Conservation (phyloP, 2,113 vertebrate species). For the Athene noctua region DNA sequence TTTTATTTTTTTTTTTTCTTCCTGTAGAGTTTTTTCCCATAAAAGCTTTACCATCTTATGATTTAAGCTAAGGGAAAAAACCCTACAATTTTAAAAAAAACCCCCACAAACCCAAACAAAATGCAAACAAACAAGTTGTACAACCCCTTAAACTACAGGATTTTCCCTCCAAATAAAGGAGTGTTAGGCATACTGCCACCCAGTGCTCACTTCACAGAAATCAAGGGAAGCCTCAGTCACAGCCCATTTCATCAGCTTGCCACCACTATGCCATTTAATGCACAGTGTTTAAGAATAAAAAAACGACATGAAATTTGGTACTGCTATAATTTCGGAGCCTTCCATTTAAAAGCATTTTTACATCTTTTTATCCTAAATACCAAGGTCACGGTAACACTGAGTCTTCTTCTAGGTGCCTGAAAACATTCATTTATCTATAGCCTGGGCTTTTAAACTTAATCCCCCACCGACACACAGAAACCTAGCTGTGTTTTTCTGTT, state of each 20-base stretch:
- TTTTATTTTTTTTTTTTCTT: background rate
- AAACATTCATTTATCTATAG: background rate
- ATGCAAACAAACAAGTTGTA: background rate
- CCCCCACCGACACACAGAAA: background rate
- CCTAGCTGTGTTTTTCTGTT: background rate
- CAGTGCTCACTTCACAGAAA: slow-evolving; percentile 16
- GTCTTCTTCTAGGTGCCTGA: background rate
- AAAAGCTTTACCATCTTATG: background rate
- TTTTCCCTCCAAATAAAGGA: background rate
- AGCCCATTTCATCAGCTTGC: background rate
- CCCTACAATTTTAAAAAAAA: background rate
- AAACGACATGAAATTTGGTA: background rate
- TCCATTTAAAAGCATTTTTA: background rate
- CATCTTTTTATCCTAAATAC: background rate
- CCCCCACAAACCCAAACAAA: too few species aligned
- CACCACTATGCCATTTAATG: background rate
- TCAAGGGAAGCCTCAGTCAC: background rate
- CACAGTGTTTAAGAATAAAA: background rate
- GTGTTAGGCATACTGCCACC: background rate
- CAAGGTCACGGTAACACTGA: background rate
- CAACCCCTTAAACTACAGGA: background rate
- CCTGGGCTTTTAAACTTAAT: background rate
- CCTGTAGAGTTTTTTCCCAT: background rate
- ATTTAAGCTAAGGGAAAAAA: background rate
- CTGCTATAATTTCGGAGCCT: background rate